Evolutionary conservation across 1,140 invertebrate species (phyloP).

Genomic region (Drosophila aff.): DNA sequence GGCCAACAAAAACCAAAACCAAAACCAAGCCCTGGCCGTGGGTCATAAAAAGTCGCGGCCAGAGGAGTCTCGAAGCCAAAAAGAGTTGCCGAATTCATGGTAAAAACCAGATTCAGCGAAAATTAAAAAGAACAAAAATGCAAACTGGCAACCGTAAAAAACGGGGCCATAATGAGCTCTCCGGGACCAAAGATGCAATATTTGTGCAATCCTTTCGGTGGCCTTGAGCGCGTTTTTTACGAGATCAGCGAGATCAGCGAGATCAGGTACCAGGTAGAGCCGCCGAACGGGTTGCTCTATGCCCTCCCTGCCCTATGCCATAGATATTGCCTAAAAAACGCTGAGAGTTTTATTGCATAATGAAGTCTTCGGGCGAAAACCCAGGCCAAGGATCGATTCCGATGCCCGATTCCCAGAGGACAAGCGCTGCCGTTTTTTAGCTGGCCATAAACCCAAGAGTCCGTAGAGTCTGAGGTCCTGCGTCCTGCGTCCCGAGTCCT

Average conservation of each 20-base stretch:
- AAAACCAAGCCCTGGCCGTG: background rate
- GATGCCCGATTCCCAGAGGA: background rate
- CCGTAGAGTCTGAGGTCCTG: background rate
- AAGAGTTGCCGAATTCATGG: slow-evolving; percentile 71
- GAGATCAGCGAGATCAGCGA: background rate
- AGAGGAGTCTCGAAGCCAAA: slow-evolving; percentile 48
- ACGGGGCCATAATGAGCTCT: slow-evolving; percentile 54
- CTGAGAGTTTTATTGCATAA: slow-evolving; percentile 75
- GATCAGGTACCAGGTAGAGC: background rate
- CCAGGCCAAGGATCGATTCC: no score
- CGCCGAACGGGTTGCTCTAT: slow-evolving; percentile 67
- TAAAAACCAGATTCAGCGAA: slow-evolving; percentile 76
- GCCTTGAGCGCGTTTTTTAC: slow-evolving; percentile 69
- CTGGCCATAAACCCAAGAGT: slow-evolving; percentile 9
- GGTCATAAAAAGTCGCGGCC: slow-evolving; percentile 62
- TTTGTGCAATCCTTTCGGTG: slow-evolving; percentile 78
- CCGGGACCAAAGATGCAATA: slow-evolving; percentile 73
- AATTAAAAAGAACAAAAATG: slow-evolving; percentile 1
- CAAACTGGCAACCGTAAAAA: slow-evolving; percentile 39
- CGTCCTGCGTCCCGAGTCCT: background rate
- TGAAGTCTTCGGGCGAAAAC: slow-evolving; percentile 48
- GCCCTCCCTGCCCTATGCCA: slow-evolving; percentile 17
- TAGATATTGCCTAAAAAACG: slow-evolving; percentile 61
- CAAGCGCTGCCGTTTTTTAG: slow-evolving; percentile 33
- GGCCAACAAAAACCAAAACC: no score